Percentiles rank a stretch among this genome's conserved stretches.
Evolutionary conservation across 2,797 vertebrate species (phyloP).

Genomic region (Melopsittacus undulatus): DNA sequence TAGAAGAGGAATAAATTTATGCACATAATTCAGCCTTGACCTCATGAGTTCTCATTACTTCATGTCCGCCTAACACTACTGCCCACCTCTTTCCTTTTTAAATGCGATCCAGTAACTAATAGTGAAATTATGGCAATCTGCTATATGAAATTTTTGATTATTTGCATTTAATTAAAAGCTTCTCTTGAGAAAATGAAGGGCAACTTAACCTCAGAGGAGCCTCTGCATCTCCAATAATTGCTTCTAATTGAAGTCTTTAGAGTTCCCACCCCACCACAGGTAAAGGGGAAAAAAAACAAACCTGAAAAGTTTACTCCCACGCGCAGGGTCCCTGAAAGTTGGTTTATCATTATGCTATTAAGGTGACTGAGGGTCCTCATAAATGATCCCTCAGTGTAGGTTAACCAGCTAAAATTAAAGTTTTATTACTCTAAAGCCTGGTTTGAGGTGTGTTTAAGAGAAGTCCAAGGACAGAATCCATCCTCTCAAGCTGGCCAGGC

Average conservation of each 20-base stretch:
- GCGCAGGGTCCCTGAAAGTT: slow-evolving; percentile 30
- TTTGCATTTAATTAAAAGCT: slow-evolving; percentile 75
- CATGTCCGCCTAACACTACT: not conserved
- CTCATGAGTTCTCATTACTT: slow-evolving; percentile 41
- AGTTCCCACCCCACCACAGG: slow-evolving; percentile 24
- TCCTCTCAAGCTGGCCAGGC: not conserved
- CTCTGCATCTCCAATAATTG: slow-evolving; percentile 71
- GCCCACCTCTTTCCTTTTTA: slow-evolving; percentile 31
- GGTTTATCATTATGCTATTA: slow-evolving; percentile 48
- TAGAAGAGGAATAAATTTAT: not conserved
- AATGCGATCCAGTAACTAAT: slow-evolving; percentile 56
- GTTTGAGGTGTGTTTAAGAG: slow-evolving; percentile 15
- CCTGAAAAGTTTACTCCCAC: slow-evolving; percentile 54
- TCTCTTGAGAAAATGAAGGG: slow-evolving; percentile 69
- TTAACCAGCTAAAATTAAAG: slow-evolving; percentile 54
- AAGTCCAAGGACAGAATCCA: slow-evolving; percentile 1
- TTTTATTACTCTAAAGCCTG: slow-evolving; percentile 51
- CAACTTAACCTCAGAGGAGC: slow-evolving; percentile 64
- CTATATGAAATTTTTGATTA: slow-evolving; percentile 73
- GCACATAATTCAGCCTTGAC: slow-evolving; percentile 29
- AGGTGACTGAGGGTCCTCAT: slow-evolving; percentile 7
- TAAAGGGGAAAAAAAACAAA: not conserved
- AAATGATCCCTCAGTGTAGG: slow-evolving; percentile 14
- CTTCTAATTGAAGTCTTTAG: slow-evolving; percentile 67
- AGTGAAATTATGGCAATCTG: slow-evolving; percentile 55